Evolutionary conservation across 2,113 vertebrate genomes (phyloP).

Genomic region (Rhynchopsitta pachyrhyncha): DNA sequence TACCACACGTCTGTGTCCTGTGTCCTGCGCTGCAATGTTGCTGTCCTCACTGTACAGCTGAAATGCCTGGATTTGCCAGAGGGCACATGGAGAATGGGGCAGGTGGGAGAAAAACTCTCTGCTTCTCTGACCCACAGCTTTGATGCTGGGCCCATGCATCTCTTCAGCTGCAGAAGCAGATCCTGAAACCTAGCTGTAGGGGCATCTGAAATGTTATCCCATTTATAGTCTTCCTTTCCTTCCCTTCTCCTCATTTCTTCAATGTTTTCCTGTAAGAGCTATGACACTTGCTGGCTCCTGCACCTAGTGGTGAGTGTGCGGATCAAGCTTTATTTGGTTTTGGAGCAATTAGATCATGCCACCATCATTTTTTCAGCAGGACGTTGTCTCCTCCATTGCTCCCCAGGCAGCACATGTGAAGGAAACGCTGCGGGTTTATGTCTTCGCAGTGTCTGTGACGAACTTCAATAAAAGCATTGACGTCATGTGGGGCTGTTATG

Average conservation of each 20-base stretch:
- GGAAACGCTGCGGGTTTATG: neutral
- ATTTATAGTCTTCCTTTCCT: neutral
- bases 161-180: neutral
- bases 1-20: neutral
- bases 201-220: neutral
- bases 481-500: neutral
- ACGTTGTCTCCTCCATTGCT: neutral
- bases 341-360: neutral
- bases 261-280: neutral
- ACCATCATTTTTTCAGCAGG: neutral
- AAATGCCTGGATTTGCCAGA: neutral
- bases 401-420: neutral
- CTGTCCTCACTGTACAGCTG: neutral
- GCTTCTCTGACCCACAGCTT: neutral
- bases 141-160: rapidly evolving
- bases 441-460: neutral
- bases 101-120: neutral
- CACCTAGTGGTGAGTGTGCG: neutral
- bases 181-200: neutral
- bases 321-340: slow-evolving; percentile 27
- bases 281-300: neutral
- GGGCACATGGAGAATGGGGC: rapidly evolving
- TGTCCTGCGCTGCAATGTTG: neutral
- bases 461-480: neutral
- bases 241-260: neutral